Base-by-base conservation (phyloP, 2,797 vertebrate species). In the Ptychadena robeensis region DNA sequence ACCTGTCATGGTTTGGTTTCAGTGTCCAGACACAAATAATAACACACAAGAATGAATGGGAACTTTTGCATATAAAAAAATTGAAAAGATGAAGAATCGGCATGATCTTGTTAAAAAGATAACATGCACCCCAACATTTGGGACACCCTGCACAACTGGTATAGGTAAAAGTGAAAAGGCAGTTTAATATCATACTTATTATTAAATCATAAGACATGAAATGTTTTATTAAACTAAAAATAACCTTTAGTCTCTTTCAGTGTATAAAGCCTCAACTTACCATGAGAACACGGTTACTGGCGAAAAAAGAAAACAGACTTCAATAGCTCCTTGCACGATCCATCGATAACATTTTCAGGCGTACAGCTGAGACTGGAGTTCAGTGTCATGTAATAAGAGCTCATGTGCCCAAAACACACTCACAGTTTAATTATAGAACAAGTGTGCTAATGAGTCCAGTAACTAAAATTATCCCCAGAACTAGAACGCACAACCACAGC, bases 361-460 rank as follows among this genome's bases (percentile, higher is more conserved):
- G 48, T 11, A 15, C 35, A 68, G 65, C 34, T 40, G 73, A 63
- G 15, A 35, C 81, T 22, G 35, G 81, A 70, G 38, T 38, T n/a
- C 22, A 10, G 59, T 31, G 57, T 65, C 27, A 27, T 69, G 72
- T 75, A 64, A 77, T 14, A 28, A 9, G 57, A 77, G 35, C 63
- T 9, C 6, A 65, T 40, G 53, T 70, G 37, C 14, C 25, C 1
- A 14, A 75, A 14, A 40, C 63, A 57, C 70, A 37, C 71, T 59
- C 63, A 69, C 27, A 63, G 32, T 32, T 44, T 63, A 82, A 64
- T 63, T 82, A 64, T 82, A 82, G 73, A 32, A 14, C 9, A 3
- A 5, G 22, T 28, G 35, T 27, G 10, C 28, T 38, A 68, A 76
- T 64, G 66, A 64, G 28, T 12, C 18, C 30, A 28, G 59, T 40